Evolutionary conservation across 2,797 vertebrate genomes (phyloP).

Genomic region (Erpetoichthys calabaricus): DNA sequence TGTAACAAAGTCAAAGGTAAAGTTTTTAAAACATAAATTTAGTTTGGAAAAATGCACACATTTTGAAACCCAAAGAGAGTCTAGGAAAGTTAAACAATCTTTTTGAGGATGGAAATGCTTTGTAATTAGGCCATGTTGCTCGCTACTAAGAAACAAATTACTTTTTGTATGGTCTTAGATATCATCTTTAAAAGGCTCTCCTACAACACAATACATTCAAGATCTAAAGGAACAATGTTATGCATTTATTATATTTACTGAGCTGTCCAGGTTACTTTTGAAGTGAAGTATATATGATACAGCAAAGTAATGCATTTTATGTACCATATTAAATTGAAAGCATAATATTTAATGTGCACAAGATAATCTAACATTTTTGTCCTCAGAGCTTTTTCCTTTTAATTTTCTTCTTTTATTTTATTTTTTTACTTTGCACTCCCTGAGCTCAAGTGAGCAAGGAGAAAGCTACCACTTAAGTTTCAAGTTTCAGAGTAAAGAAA

Average conservation of each 20-base stretch:
- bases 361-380: conserved; percentile 53
- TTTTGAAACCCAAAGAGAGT: conserved; percentile 21
- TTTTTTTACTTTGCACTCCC: background rate
- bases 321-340: conserved; percentile 62
- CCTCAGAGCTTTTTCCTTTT: conserved; percentile 45
- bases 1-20: conserved; percentile 46
- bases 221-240: conserved; percentile 60
- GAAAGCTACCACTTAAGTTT: background rate
- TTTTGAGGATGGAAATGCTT: conserved; percentile 20
- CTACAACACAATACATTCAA: conserved; percentile 50
- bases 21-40: conserved; percentile 60
- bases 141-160: conserved; percentile 56
- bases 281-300: conserved; percentile 53
- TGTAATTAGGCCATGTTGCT: conserved; percentile 66
- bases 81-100: conserved; percentile 44
- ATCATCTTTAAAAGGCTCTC: conserved; percentile 80
- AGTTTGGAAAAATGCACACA: conserved; percentile 28
- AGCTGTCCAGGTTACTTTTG: conserved; percentile 59
- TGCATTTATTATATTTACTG: conserved; percentile 70
- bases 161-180: conserved; percentile 53
- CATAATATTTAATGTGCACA: conserved; percentile 66
- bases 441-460: background rate
- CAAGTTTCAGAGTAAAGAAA: background rate
- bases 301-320: conserved; percentile 57
- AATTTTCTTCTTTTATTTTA: conserved; percentile 33